Conservation (phyloP, 2,797 vertebrate species). For the Micromesistius poutassou region DNA sequence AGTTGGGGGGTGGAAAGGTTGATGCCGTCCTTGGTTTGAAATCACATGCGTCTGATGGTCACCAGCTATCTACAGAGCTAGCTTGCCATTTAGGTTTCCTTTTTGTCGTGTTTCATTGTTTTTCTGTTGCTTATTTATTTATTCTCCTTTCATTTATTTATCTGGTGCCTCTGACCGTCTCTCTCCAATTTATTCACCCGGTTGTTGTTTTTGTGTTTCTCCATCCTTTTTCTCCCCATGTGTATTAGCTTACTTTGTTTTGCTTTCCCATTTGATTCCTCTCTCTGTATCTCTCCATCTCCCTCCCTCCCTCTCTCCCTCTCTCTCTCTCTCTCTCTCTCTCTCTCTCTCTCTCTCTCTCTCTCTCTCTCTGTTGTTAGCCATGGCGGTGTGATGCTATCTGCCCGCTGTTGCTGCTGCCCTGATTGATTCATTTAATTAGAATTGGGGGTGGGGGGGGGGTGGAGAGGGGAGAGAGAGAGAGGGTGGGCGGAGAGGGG, state of each 20-base stretch:
- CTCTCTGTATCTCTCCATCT: slow-evolving; percentile 3
- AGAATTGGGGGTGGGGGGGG: slow-evolving; percentile 62
- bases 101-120: slow-evolving; percentile 22
- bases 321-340: slow-evolving; percentile 17
- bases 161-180: background rate
- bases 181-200: background rate
- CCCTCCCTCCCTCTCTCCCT: slow-evolving; percentile 2
- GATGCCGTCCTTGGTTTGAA: slow-evolving; percentile 38
- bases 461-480: too few species aligned
- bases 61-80: background rate
- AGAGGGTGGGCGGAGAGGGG: slow-evolving; percentile 54
- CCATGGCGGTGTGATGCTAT: slow-evolving; percentile 52
- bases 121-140: slow-evolving; percentile 8
- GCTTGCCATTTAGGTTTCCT: slow-evolving; percentile 6
- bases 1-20: slow-evolving; percentile 46
- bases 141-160: background rate
- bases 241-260: slow-evolving; percentile 16
- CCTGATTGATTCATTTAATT: slow-evolving; percentile 84
- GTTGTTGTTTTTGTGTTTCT: background rate
- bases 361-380: slow-evolving; percentile 10
- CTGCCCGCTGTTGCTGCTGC: slow-evolving; percentile 55
- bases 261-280: slow-evolving; percentile 2
- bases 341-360: background rate
- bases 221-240: slow-evolving; percentile 19
- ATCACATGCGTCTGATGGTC: background rate